A percentile compares a stretch with the other conserved stretches of the same genome.
These are phyloP conservation scores for Stercorarius parasiticus DNA, from an alignment of 2,113 vertebrate genomes.

Conservation along the genomic window DNA sequence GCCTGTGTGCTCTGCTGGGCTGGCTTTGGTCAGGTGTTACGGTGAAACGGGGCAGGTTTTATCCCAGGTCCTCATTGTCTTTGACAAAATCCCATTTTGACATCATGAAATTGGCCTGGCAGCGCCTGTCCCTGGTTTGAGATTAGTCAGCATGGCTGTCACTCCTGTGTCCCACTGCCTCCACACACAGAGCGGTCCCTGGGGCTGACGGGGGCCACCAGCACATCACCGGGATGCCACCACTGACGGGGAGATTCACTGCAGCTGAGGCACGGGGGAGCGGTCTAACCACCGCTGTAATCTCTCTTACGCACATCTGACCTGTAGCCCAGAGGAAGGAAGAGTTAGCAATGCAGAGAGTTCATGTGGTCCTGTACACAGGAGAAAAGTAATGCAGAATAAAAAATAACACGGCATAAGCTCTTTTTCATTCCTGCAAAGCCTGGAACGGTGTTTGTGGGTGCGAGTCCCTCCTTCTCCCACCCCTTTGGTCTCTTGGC, in stretches of 20 bases:
- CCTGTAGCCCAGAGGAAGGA: background rate
- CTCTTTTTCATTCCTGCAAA: background rate
- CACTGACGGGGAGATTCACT: background rate
- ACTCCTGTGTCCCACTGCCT: background rate
- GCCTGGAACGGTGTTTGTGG: background rate
- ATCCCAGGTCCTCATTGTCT: background rate
- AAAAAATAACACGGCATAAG: background rate
- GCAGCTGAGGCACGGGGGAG: background rate
- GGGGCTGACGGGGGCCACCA: rapidly evolving
- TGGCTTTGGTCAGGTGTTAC: background rate
- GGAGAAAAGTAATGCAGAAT: background rate
- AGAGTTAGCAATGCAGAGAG: background rate
- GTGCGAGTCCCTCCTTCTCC: background rate
- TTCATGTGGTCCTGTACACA: background rate
- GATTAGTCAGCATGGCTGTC: background rate
- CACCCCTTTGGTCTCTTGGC: background rate
- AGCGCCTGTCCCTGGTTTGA: background rate
- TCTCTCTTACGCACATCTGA: background rate
- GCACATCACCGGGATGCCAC: background rate
- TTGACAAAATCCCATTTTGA: background rate
- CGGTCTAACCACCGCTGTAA: background rate
- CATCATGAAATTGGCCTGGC: background rate
- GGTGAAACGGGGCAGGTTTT: background rate
- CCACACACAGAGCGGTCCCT: background rate
- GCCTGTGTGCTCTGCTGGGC: background rate